Conservation (phyloP, 2,888 invertebrate species). For the Eupithecia centaureata region DNA sequence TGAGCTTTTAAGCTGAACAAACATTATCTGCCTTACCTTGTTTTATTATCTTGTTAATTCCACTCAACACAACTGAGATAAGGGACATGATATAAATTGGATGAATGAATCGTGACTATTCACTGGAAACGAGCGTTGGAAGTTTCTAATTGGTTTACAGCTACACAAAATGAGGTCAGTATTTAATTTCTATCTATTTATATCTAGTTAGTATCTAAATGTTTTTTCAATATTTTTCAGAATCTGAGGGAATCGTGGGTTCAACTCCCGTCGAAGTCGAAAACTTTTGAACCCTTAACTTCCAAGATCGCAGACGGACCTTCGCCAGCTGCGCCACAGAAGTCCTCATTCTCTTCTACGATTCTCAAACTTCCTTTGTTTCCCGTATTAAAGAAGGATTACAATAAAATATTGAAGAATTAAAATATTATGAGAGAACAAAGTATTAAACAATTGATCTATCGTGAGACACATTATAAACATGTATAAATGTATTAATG, state of each 20-base stretch:
- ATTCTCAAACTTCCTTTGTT: not conserved
- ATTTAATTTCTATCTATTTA: constrained; percentile 49
- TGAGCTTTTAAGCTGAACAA: constrained; percentile 17
- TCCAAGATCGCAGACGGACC: too few species aligned
- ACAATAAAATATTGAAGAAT: not conserved
- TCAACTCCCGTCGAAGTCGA: too few species aligned
- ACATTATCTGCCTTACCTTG: constrained; percentile 15
- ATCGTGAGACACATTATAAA: constrained; percentile 8
- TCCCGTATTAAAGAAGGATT: not conserved
- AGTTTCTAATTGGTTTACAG: constrained; percentile 55
- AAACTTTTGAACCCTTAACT: too few species aligned
- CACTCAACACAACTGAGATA: constrained; percentile 26
- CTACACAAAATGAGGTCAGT: constrained; percentile 60
- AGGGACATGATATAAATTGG: constrained; percentile 25
- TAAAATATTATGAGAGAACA: not conserved
- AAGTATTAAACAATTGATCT: not conserved
- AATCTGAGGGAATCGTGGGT: too few species aligned
- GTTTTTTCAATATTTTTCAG: not conserved
- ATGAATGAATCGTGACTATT: constrained; percentile 50
- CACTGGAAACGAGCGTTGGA: constrained; percentile 49
- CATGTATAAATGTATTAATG: constrained; percentile 44
- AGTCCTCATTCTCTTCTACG: too few species aligned
- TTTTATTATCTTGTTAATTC: constrained; percentile 27
- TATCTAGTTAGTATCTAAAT: constrained; percentile 19
- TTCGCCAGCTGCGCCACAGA: too few species aligned